Conservation (phyloP, 2,113 vertebrate species). For the Parotia lawesii region DNA sequence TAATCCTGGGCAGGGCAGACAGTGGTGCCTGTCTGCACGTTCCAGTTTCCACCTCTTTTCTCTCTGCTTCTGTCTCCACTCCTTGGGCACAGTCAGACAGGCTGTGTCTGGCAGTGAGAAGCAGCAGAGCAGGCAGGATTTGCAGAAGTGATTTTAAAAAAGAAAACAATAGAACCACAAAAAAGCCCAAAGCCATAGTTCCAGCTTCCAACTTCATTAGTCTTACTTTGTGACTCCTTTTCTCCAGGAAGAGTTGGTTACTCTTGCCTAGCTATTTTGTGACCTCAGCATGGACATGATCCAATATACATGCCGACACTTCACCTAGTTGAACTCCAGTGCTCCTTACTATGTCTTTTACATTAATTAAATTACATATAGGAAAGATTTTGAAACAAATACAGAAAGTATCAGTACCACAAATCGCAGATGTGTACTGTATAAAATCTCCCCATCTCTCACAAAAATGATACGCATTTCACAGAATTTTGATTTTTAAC, state of each 20-base stretch:
- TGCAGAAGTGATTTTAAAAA: background rate
- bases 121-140: background rate
- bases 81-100: background rate
- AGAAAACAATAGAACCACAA: background rate
- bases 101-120: background rate
- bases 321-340: background rate
- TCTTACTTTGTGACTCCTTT: background rate
- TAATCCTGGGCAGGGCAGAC: background rate
- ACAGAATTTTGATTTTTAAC: background rate
- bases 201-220: background rate
- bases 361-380: background rate
- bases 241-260: background rate
- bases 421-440: background rate
- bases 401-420: background rate
- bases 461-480: background rate
- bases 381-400: background rate
- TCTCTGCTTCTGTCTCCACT: background rate
- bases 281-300: background rate
- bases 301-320: background rate
- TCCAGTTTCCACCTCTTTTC: background rate
- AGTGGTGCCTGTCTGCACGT: background rate
- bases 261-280: background rate
- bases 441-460: background rate
- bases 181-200: background rate
- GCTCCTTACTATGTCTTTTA: background rate